Conservation (phyloP, 1,140 invertebrate genomes). For the Neodiprion lecontei region DNA sequence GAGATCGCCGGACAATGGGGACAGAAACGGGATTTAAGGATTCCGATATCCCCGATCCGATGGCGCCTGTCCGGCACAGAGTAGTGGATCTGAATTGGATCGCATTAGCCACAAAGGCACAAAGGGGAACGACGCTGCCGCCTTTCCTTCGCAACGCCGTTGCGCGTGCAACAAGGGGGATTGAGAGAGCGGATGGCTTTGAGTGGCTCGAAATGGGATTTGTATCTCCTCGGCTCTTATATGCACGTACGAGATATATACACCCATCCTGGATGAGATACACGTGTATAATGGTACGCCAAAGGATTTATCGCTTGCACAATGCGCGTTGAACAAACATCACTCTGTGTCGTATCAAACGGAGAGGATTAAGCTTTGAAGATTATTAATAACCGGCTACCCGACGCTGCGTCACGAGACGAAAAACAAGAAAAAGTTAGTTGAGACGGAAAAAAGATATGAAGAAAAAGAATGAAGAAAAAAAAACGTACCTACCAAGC, state of each 20-base stretch:
- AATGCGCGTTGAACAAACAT: too few species aligned
- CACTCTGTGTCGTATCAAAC: too few species aligned
- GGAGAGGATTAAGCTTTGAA: too few species aligned
- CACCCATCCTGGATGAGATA: conserved; percentile 22
- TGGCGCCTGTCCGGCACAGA: neutral
- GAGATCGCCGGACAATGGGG: conserved; percentile 1
- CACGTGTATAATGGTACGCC: too few species aligned
- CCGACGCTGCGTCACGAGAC: too few species aligned
- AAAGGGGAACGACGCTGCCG: conserved; percentile 34
- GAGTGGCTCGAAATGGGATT: conserved; percentile 23
- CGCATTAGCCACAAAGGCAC: conserved; percentile 45
- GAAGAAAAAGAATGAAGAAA: too few species aligned
- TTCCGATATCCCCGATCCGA: conserved; percentile 4
- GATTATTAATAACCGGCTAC: too few species aligned
- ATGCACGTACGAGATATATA: conserved; percentile 20
- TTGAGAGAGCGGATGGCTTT: conserved; percentile 42
- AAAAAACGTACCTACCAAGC: too few species aligned
- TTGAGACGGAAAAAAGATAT: too few species aligned
- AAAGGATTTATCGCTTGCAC: too few species aligned
- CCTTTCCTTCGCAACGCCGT: neutral
- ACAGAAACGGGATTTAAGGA: conserved; percentile 5
- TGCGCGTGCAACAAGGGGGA: neutral
- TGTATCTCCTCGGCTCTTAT: conserved; percentile 24
- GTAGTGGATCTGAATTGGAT: conserved; percentile 45
- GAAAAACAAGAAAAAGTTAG: too few species aligned